Percentiles rank a stretch among this genome's conserved stretches.
These are phyloP conservation scores for Gymnoscelis rufifasciata DNA, from an alignment of 2,888 invertebrate genomes.

Conservation along the genomic window DNA sequence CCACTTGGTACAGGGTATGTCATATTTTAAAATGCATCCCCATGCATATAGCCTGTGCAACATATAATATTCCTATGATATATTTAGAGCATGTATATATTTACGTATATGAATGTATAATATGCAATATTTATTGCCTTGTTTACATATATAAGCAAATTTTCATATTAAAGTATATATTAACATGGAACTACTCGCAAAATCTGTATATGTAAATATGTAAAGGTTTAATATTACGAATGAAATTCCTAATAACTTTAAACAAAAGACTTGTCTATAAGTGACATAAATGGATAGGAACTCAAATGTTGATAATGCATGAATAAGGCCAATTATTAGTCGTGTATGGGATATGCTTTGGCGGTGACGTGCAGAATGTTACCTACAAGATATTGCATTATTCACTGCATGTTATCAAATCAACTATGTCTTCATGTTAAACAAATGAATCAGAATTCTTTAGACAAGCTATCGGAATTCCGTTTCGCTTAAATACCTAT, in stretches of 20 bases:
- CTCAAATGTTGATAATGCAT: slow-evolving; percentile 1
- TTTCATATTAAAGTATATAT: too few relatives aligned
- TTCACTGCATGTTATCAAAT: slow-evolving; percentile 17
- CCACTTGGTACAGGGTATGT: slow-evolving; percentile 95
- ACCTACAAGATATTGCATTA: slow-evolving; percentile 13
- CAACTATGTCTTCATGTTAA: slow-evolving; percentile 7
- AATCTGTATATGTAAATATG: too few relatives aligned
- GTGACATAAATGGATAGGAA: not conserved
- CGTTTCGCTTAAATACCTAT: not conserved
- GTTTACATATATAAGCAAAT: too few relatives aligned
- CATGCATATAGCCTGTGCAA: slow-evolving; percentile 34
- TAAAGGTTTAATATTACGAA: too few relatives aligned
- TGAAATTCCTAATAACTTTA: too few relatives aligned
- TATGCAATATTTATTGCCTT: not conserved
- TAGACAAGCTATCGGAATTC: slow-evolving; percentile 1
- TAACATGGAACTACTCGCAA: too few relatives aligned
- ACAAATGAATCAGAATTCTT: slow-evolving; percentile 2
- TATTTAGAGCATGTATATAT: slow-evolving; percentile 13
- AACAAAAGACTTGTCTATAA: not conserved
- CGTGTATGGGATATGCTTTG: not conserved
- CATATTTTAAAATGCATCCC: slow-evolving; percentile 41
- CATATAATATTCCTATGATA: slow-evolving; percentile 14
- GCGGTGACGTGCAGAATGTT: slow-evolving; percentile 2
- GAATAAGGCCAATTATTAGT: slow-evolving; percentile 17
- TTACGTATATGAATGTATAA: slow-evolving; percentile 1